A percentile compares a stretch with the other conserved stretches of the same genome.
These are phyloP conservation scores for Trachelus stipa DNA, from an alignment of 2,888 invertebrate genomes.

Conservation along the genomic window DNA sequence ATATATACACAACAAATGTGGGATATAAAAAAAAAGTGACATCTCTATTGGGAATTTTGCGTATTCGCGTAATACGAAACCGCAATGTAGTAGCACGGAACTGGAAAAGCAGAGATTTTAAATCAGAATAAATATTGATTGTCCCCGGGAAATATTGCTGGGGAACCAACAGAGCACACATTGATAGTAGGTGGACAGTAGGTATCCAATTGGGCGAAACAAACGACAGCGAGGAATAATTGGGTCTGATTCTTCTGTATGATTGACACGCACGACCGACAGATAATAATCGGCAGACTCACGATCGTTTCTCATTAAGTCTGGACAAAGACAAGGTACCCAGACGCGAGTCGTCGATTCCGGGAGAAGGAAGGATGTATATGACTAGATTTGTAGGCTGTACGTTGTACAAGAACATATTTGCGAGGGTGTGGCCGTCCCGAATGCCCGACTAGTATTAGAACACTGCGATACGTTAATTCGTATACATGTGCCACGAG, in stretches of 20 bases:
- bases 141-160: neutral
- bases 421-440: neutral
- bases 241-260: neutral
- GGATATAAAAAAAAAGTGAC: neutral
- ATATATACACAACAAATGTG: neutral
- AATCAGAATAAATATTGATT: neutral
- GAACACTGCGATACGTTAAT: neutral
- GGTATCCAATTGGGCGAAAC: neutral
- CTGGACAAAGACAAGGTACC: neutral
- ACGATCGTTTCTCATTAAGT: neutral
- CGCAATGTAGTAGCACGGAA: neutral
- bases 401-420: neutral
- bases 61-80: neutral
- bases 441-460: neutral
- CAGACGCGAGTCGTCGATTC: neutral
- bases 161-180: neutral
- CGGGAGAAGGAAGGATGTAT: neutral
- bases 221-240: neutral
- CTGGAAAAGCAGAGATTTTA: neutral
- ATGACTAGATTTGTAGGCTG: neutral
- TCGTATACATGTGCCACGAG: neutral
- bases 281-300: neutral
- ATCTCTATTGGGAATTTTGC: neutral
- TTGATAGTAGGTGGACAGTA: neutral
- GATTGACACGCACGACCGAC: neutral